Evolutionary conservation across 2,888 invertebrate species (phyloP), one percentile per base, ranked within the genome.

Genomic region (Lithosia quadra): DNA sequence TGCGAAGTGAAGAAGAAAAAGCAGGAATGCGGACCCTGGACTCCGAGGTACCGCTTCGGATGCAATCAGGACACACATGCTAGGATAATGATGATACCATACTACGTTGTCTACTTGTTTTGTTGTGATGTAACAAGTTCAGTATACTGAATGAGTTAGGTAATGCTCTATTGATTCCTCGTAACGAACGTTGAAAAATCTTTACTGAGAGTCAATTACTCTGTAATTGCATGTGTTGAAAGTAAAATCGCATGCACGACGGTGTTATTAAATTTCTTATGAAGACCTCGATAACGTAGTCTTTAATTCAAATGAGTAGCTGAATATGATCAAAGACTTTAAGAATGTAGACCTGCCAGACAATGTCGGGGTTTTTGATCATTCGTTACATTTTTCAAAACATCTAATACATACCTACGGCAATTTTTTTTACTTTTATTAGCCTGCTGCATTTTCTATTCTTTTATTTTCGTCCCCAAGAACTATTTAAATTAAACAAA

Each of bases 151-250:
- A 79, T 80, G 80, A 81, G 5, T 28, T 4, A n/a, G n/a, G n/a
- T n/a, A 80, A 81, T 82, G 83, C 77, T 82, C 79, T 80, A 83
- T 84, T 84, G 84, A 79, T 78, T 76, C 73, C 66, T 70, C 67
- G 70, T 65, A 69, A 74, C 73, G 60, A 81, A 74, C 73, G 60
- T 80, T 49, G 78, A 80, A 80, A 75, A 73, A 81, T 72, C 74
- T 79, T 75, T 67, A 77, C 72, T 67, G 69, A 75, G 74, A 83
- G 80, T 73, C 72, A 77, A 83, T 82, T 75, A 76, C 80, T 67
- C 63, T 64, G 73, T 73, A 79, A 79, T 81, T 79, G 75, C 75
- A 75, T 68, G 75, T 72, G 77, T 76, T 79, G 84, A 82, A 82
- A 82, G 84, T 83, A 83, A 83, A 80, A 82, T 82, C 72, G 73